These are phyloP conservation scores for Beris morrisii DNA, from an alignment of 2,888 invertebrate genomes.

Conservation along the genomic window DNA sequence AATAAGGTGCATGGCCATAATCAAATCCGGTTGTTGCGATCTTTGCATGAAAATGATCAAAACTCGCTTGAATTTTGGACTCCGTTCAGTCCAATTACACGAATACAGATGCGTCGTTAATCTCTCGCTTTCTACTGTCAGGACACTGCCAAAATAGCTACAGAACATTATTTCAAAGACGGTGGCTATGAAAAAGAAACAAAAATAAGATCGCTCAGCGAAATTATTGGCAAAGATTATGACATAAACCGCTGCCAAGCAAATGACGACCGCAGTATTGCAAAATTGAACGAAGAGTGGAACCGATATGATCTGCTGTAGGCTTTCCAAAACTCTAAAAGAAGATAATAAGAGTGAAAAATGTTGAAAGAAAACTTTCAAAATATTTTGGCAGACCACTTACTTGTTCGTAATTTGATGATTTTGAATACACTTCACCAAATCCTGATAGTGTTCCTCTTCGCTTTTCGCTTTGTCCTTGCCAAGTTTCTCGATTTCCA, in stretches of 20 bases:
- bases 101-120: too few relatives aligned
- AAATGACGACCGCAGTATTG: slow-evolving; percentile 55
- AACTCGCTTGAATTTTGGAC: slow-evolving; percentile 53
- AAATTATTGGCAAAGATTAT: slow-evolving; percentile 52
- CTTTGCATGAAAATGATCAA: slow-evolving; percentile 60
- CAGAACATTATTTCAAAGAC: slow-evolving; percentile 60
- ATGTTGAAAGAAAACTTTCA: too few relatives aligned
- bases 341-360: slow-evolving; percentile 1
- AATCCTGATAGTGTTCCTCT: slow-evolving; percentile 39
- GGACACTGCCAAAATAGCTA: slow-evolving; percentile 61
- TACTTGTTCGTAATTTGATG: slow-evolving; percentile 45
- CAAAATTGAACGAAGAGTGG: slow-evolving; percentile 61
- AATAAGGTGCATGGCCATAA: slow-evolving; percentile 61
- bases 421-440: slow-evolving; percentile 47
- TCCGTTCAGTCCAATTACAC: slow-evolving; percentile 61
- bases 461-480: slow-evolving; percentile 12
- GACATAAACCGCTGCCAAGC: slow-evolving; percentile 57
- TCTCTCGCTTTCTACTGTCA: slow-evolving; percentile 58
- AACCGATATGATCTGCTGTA: slow-evolving; percentile 59
- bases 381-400: too few relatives aligned
- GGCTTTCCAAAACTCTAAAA: slow-evolving; percentile 57
- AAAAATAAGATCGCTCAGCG: neutral
- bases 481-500: slow-evolving; percentile 47
- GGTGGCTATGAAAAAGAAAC: slow-evolving; percentile 55
- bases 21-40: slow-evolving; percentile 58